Percentiles rank a stretch among this genome's conserved stretches.
Conservation (phyloP, 2,113 vertebrate genomes). For the Crotalus helleri region DNA sequence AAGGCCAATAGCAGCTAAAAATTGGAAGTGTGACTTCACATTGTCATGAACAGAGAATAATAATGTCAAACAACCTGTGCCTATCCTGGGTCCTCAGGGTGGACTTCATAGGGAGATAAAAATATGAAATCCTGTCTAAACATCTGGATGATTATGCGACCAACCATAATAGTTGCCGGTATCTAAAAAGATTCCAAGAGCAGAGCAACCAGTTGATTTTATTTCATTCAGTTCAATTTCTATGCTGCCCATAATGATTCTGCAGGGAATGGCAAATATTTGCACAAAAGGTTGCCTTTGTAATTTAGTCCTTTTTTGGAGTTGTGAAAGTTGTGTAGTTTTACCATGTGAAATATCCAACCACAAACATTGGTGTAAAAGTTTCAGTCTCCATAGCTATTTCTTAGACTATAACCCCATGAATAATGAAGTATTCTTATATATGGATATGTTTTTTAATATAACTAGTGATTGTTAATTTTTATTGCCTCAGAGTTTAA, state of each 20-base stretch:
- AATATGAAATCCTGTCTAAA: background rate
- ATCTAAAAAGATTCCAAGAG: background rate
- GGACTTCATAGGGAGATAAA: background rate
- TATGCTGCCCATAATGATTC: background rate
- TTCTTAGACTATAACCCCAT: background rate
- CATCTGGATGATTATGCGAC: background rate
- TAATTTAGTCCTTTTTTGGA: background rate
- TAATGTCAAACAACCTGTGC: background rate
- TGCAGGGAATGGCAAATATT: background rate
- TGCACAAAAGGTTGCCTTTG: background rate
- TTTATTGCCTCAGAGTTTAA: background rate
- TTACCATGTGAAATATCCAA: background rate
- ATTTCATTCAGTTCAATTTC: background rate
- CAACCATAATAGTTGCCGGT: background rate
- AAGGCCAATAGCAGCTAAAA: background rate
- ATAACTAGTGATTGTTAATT: background rate
- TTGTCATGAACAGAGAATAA: background rate
- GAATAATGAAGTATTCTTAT: background rate
- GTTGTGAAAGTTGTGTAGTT: background rate
- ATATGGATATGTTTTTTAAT: background rate
- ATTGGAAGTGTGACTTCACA: background rate
- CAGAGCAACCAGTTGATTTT: background rate
- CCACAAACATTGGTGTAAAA: background rate
- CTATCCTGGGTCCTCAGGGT: background rate
- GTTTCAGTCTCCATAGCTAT: background rate